Conservation (phyloP, 2,113 vertebrate genomes). For the Mesembrinibis cayennensis region DNA sequence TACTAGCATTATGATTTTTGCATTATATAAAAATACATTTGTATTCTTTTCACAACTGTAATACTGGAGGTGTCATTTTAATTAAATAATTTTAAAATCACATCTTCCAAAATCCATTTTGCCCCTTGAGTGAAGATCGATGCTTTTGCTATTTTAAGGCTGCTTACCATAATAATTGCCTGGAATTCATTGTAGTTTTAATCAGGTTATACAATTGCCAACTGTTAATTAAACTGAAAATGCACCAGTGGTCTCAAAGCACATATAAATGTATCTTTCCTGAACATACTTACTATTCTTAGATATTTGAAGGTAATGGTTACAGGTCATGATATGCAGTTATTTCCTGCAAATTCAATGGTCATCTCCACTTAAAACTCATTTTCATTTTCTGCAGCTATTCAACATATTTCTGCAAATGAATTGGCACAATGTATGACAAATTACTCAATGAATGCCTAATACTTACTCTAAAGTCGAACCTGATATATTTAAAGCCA, state of each 20-base stretch:
- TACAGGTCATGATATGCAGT: background rate
- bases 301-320: background rate
- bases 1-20: background rate
- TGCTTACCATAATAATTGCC: background rate
- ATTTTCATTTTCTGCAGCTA: background rate
- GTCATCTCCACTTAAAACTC: background rate
- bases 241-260: background rate
- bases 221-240: background rate
- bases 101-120: background rate
- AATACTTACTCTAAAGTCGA: background rate
- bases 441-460: background rate
- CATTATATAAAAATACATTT: background rate
- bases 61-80: background rate
- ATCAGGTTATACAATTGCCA: background rate
- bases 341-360: background rate
- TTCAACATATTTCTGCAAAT: constrained; percentile 3
- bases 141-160: background rate
- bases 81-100: background rate
- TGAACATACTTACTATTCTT: background rate
- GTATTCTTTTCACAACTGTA: background rate
- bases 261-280: background rate
- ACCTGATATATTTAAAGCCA: background rate
- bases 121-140: background rate
- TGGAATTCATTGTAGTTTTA: background rate
- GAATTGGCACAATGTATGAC: background rate